phyloP scores from a whole-genome alignment of 2,113 vertebrate species.

The Vireo altiloquus region DNA sequence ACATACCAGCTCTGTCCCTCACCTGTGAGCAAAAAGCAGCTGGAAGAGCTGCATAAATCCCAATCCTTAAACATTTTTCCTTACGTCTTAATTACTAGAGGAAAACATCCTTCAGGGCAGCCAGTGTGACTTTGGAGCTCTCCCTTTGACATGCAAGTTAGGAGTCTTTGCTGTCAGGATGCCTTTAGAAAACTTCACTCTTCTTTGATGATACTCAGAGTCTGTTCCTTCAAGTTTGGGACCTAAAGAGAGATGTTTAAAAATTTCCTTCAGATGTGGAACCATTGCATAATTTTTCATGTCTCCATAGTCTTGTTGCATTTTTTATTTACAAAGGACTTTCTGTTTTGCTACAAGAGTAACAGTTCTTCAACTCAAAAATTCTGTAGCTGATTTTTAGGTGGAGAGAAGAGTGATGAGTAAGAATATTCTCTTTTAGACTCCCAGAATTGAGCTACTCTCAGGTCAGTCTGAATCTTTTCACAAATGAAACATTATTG shows the following conservation, averaged over 20 bases:
- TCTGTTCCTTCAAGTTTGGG: neutral
- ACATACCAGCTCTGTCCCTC: neutral
- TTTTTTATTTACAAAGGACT: neutral
- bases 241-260: neutral
- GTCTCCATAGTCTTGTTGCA: neutral
- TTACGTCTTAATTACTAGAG: neutral
- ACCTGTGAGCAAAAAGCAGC: neutral
- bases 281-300: neutral
- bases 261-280: neutral
- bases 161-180: neutral
- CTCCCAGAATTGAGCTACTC: neutral
- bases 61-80: neutral
- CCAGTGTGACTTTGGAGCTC: neutral
- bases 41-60: neutral
- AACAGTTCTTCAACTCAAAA: neutral
- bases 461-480: neutral
- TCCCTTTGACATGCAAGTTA: neutral
- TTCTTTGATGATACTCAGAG: neutral
- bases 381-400: neutral
- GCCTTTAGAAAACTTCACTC: neutral
- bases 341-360: neutral
- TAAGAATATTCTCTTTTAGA: neutral
- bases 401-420: neutral
- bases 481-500: fast-evolving
- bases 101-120: neutral